Base-by-base conservation (phyloP, 2,888 invertebrate genomes). In the Dasypogon diadema region DNA sequence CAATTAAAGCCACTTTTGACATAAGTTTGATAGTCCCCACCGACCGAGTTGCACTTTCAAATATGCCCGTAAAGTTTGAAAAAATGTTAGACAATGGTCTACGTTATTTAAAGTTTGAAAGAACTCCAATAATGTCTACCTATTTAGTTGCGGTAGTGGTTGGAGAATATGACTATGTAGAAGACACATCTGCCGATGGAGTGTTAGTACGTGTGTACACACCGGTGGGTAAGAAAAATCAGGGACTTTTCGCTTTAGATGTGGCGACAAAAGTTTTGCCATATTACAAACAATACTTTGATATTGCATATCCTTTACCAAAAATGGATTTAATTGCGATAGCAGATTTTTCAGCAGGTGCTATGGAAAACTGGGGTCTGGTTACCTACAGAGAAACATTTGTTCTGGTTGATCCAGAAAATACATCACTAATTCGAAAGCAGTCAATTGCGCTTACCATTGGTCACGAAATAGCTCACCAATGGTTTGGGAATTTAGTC, bases 281-380 rank as follows among this genome's bases (percentile, higher is more conserved):
- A 0, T 99, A 94, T 83, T 99, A 97, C 87, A 95, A 96, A 81
- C 92, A 95, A 73, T 99, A 98, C 86, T 99, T 99, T 86, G 92
- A 94, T 79, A 94, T 98, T 82, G 93, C 96, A 0, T 98, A 98
- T 87, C 97, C 98, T 0, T 87, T 99, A 79, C 97, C 98, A 18
- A 99, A 99, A 86, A 94, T 98, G 85, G 99, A 99, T 87, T 89
- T 98, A 75, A 96, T 99, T 81, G 98, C 98, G 8, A 95, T 99
- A 82, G 93, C 97, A 2, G 98, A 98, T 84, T 98, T 98, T 84
- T 93, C 95, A 74, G 93, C 94, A 78, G 97, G 96, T 80, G 98
- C 98, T 74, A 98, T 98, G 98, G 98, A 98, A 86, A 99, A 99
- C 86, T 99, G 98, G 98, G 98, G 98, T 16, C 85, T 92, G 60